phyloP scores from a whole-genome alignment of 2,113 vertebrate genomes.

The Cheirogaleus medius region DNA sequence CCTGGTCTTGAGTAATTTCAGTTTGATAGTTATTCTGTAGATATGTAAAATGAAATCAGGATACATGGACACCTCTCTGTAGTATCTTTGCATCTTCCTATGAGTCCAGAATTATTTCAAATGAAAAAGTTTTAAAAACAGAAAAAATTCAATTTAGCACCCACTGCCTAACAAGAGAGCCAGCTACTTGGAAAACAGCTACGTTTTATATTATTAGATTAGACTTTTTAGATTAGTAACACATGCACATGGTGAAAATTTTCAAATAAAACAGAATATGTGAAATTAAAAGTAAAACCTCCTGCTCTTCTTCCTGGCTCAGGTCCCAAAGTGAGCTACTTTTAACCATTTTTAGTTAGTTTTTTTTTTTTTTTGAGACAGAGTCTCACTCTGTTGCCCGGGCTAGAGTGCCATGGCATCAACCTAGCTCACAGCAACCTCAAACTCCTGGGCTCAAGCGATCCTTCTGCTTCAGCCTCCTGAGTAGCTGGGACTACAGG shows the following conservation, averaged over 20 bases:
- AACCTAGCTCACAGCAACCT: too few relatives aligned
- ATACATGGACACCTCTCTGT: background rate
- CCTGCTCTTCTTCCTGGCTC: background rate
- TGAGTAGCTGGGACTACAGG: too few relatives aligned
- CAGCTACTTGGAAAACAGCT: background rate
- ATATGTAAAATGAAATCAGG: background rate
- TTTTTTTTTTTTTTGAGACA: too few relatives aligned
- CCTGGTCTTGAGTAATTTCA: background rate
- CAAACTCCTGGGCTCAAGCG: too few relatives aligned
- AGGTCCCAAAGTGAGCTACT: background rate
- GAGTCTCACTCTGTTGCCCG: too few relatives aligned
- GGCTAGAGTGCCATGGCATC: too few relatives aligned
- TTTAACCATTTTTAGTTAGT: background rate
- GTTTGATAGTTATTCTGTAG: background rate
- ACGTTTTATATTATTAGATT: background rate
- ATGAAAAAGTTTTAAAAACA: background rate
- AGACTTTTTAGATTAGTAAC: background rate
- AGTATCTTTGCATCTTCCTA: background rate
- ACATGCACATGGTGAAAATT: background rate
- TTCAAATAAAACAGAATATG: background rate
- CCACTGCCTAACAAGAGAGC: background rate
- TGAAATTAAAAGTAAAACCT: background rate
- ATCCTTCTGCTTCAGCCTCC: too few relatives aligned
- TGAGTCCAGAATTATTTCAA: background rate
- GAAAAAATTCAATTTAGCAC: background rate